These are phyloP conservation scores for Cerastis leucographa DNA, from an alignment of 2,888 invertebrate genomes.

Conservation along the genomic window DNA sequence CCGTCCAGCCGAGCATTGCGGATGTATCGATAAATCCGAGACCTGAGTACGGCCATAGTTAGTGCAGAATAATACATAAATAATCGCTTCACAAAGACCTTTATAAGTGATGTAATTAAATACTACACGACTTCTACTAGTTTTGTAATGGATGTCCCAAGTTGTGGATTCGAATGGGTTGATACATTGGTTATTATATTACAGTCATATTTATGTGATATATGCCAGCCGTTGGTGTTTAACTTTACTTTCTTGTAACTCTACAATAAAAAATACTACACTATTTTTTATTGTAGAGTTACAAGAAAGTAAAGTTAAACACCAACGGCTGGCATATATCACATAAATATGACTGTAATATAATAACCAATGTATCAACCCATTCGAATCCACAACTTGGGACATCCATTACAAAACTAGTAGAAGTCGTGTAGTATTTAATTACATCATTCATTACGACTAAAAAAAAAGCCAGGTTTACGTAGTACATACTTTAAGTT, in stretches of 20 bases:
- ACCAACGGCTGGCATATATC: neutral
- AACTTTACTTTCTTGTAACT: neutral
- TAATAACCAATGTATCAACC: constrained; percentile 22
- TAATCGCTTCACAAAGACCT: constrained; percentile 59
- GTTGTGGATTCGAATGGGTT: constrained; percentile 21
- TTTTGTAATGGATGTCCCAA: constrained; percentile 46
- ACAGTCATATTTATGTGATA: constrained; percentile 1
- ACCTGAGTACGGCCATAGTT: constrained; percentile 61
- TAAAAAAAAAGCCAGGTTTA: neutral
- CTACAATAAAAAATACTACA: too few relatives aligned
- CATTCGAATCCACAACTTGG: constrained; percentile 24
- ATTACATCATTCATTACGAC: constrained; percentile 63
- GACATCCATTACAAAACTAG: constrained; percentile 48
- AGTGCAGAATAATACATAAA: constrained; percentile 69
- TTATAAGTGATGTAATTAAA: constrained; percentile 63
- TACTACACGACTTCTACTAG: constrained; percentile 55
- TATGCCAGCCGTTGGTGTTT: neutral
- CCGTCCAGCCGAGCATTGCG: constrained; percentile 70
- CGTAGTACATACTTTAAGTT: neutral
- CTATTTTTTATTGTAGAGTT: too few relatives aligned
- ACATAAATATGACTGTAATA: constrained; percentile 2
- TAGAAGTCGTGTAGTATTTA: constrained; percentile 59
- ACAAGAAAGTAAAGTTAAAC: neutral
- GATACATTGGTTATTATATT: constrained; percentile 23
- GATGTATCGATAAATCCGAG: constrained; percentile 75